A percentile compares a stretch with the other conserved stretches of the same genome.
phyloP scores from a whole-genome alignment of 2,888 invertebrate genomes.

The Xanthostigma xanthostigma region DNA sequence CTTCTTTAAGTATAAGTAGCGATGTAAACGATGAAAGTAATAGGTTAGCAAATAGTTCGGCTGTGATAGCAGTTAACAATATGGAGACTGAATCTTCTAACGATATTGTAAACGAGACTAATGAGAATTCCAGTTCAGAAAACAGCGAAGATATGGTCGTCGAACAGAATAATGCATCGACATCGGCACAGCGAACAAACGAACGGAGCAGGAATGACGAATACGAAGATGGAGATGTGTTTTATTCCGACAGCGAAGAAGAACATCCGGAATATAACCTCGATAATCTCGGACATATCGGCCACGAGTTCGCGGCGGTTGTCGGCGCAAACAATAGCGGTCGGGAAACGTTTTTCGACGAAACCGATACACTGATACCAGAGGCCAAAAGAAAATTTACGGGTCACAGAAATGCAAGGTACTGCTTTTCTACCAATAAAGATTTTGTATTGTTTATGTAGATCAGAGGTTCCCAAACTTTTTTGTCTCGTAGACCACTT shows the following conservation, averaged over 20 bases:
- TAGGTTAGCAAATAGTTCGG: too few species aligned
- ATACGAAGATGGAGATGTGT: slow-evolving; percentile 12
- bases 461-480: too few species aligned
- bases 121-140: neutral
- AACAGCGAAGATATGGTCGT: neutral
- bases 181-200: slow-evolving; percentile 4
- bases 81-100: too few species aligned
- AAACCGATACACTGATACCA: slow-evolving; percentile 16
- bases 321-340: slow-evolving; percentile 17
- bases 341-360: slow-evolving; percentile 13
- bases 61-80: too few species aligned
- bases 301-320: neutral
- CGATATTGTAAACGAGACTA: neutral
- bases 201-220: slow-evolving; percentile 5
- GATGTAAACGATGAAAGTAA: neutral
- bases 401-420: slow-evolving; percentile 70
- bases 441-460: neutral
- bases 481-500: too few species aligned
- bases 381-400: slow-evolving; percentile 50
- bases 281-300: slow-evolving; percentile 12
- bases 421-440: slow-evolving; percentile 1
- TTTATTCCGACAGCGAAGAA: neutral
- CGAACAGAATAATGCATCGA: neutral
- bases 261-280: slow-evolving; percentile 13
- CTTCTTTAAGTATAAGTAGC: neutral